Base-by-base conservation (phyloP, 2,888 invertebrate species). In the Platycnemis pennipes region DNA sequence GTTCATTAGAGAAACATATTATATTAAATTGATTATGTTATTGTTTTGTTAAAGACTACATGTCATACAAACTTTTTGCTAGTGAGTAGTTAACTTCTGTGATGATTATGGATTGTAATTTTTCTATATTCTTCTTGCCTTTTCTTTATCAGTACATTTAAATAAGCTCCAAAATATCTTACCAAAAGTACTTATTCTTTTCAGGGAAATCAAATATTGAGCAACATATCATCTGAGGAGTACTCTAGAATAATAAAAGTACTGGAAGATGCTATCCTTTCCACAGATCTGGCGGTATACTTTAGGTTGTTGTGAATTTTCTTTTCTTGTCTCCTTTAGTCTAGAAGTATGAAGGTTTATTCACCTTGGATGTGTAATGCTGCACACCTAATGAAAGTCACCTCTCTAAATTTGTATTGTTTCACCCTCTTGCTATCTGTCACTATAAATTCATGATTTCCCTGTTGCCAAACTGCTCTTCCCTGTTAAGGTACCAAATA, bases 271-370 rank as follows among this genome's bases (percentile, higher is more conserved):
- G 99, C 99, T 94, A 99, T 99, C 95, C 97, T 99, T 95, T 99
- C 99, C 91, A 99, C 99, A 69, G 99, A 99, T 96, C 97, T 99
- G 96, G 99, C 99, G 95, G 98, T 99, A 94, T 99, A 99, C 96
- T 99, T 99, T 97, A 98, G 98, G 98, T 98, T n/a, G 88, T 88
- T 88, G 87, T 94, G 31, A 85, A n/a, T 26, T 86, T 42, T 94
- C 22, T 69, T 46, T 45, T 85, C 88, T n/a, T 87, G 94, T 22
- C 53, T 91, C 8, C n/a, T 42, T n/a, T 94, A 94, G n/a, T 94
- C 96, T 94, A 86, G 16, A 19, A 85, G 85, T 87, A 13, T 45
- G 0, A 69, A 94, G 77, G 88, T 56, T 49, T 31, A 26, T 85
- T 49, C 42, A 85, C 42, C 1, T 94, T n/a, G n/a, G n/a, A n/a